Conservation (phyloP, 2,113 vertebrate genomes). For the Paedocypris sp. region DNA sequence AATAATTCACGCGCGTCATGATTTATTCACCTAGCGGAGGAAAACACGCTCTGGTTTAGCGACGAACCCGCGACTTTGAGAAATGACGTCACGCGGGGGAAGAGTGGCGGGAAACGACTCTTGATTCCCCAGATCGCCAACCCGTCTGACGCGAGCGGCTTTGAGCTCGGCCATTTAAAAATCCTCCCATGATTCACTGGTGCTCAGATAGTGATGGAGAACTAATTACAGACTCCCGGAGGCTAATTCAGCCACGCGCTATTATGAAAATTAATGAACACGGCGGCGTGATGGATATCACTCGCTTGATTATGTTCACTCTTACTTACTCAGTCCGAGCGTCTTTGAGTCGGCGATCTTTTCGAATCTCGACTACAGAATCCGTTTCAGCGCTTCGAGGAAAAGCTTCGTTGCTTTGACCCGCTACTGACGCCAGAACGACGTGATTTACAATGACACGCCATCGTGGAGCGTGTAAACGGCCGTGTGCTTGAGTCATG, state of each 20-base stretch:
- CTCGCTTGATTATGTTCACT: conserved; percentile 12
- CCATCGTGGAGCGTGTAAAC: neutral
- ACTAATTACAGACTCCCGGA: conserved; percentile 62
- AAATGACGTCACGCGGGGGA: conserved; percentile 17
- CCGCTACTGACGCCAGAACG: no score
- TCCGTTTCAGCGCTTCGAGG: no score
- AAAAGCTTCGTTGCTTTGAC: no score
- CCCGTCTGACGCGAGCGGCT: conserved; percentile 53
- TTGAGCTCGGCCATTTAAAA: conserved; percentile 55
- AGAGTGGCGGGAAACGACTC: neutral
- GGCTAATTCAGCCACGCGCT: conserved; percentile 59
- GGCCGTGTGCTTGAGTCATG: conserved; percentile 16
- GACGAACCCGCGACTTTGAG: no score
- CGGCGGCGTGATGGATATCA: conserved; percentile 24
- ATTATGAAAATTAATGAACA: conserved; percentile 43
- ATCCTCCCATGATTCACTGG: conserved; percentile 50
- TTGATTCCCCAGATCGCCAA: neutral
- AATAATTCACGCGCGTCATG: conserved; percentile 56
- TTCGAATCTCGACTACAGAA: no score
- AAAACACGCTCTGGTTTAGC: conserved; percentile 39
- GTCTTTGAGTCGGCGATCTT: no score
- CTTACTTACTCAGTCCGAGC: neutral
- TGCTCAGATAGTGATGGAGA: conserved; percentile 57
- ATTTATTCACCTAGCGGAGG: conserved; percentile 56
- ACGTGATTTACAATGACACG: conserved; percentile 24